Evolutionary conservation across 2,888 invertebrate species (phyloP), one percentile per base, ranked within the genome.

Genomic region (Conchocele bisecta): DNA sequence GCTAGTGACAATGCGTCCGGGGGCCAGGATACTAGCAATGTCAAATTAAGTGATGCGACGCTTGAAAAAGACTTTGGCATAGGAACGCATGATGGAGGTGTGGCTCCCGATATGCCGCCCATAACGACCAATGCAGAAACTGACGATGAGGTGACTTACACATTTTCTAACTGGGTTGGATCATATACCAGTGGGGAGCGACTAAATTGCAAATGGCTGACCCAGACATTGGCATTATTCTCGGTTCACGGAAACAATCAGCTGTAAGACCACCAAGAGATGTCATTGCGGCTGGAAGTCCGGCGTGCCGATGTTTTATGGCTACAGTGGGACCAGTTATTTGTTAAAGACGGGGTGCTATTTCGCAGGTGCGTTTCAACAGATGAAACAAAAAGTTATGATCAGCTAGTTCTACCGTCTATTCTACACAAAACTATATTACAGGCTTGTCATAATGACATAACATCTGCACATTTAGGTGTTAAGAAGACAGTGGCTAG

Each of bases 291-390:
- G 59, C 28, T 15, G 15, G 17, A n/a, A 35, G 39, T 22, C 35
- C 53, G 9, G 58, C 15, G 17, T 17, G 41, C 3, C 50, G 58
- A 50, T 26, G 51, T 31, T 13, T n/a, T 66, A 24, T 66, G 59
- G 66, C 17, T 41, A 20, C 29, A 53, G 35, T 66, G 59, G 66
- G 37, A 51, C 7, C 39, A 33, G 13, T 33, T 59, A 17, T 29
- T 24, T 37, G 24, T 65, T 15, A 17, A 37, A n/a, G 42, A 51
- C 28, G 59, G 66, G 13, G 53, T 66, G 6, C 41, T 66, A 6
- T 66, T 58, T 17, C 42, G 29, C 7, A 41, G 37, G 35, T 46
- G 35, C 15, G 35, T 41, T 11, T 28, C 28, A n/a, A 17, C 4
- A 39, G 17, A 17, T 13, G 50, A 31, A 3, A 28, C 50, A 3